Base-by-base conservation (phyloP, 2,797 vertebrate species). In the Xenopus petersii region DNA sequence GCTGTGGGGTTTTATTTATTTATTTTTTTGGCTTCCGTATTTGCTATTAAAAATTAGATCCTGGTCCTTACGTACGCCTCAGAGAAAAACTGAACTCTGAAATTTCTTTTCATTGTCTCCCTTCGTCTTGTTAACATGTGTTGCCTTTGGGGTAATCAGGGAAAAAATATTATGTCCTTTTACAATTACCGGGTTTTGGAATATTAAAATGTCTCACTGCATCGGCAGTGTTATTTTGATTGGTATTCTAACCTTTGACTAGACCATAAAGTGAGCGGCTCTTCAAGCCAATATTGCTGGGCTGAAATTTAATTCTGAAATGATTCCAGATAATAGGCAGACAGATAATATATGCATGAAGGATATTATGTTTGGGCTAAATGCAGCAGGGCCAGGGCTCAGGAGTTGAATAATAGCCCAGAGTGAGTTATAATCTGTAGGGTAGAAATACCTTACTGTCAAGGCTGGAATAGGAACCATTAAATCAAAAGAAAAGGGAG, bases 181-280 rank as follows among this genome's bases (percentile, higher is more conserved):
- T 93, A 96, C 94, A 97, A 98, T 98, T 95, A 98, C 94, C 88
- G 91, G 93, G 92, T 90, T 94, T 92, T 94, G 92, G 94, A 97
- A 96, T 97, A 98, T 98, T 97, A 97, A 95, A 96, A 95, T 93
- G 95, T 96, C 94, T 93, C 92, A 89, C 93, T 94, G 92, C 94
- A 97, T 98, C 92, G 95, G 93, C 94, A 93, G 89, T 91, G 91
- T 93, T 88, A 92, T 90, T 94, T 95, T 99, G 96, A 99, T 99
- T 99, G 96, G 93, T 97, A 97, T 98, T 92, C 94, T 98, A 99
- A 98, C 96, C 97, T 97, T 96, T 98, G 96, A 97, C 95, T 96
- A 93, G 86, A 89, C 92, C 89, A 92, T 90, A 89, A 92, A 93
- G 88, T 89, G 87, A 88, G 91, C 92, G 88, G 86, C 92, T 94